These are phyloP conservation scores for Ctena decussata DNA, from an alignment of 2,888 invertebrate genomes.

Conservation along the genomic window DNA sequence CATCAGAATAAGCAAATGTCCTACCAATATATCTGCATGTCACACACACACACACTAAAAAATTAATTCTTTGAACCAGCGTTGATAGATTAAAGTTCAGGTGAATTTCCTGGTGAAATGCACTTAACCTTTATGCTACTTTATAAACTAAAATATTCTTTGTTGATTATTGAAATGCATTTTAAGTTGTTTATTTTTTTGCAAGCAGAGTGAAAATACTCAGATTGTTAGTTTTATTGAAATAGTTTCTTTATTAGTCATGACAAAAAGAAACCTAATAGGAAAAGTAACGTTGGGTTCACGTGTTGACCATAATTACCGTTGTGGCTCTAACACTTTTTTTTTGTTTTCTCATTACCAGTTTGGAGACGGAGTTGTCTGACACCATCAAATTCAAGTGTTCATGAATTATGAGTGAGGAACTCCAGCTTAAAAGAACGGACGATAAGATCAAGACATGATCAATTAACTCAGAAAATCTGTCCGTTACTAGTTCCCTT, in stretches of 20 bases:
- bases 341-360: neutral
- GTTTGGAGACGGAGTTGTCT: neutral
- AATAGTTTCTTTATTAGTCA: neutral
- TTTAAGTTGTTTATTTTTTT: too few relatives aligned
- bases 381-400: neutral
- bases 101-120: too few relatives aligned
- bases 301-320: neutral
- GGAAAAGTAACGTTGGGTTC: neutral
- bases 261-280: neutral
- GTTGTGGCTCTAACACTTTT: neutral
- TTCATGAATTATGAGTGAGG: neutral
- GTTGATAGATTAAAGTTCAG: too few relatives aligned
- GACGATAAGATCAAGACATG: conserved; percentile 48
- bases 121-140: too few relatives aligned
- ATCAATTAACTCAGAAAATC: conserved; percentile 70
- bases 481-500: conserved; percentile 41
- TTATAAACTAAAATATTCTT: too few relatives aligned
- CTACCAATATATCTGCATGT: too few relatives aligned
- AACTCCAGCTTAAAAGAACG: neutral
- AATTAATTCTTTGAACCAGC: too few relatives aligned
- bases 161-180: too few relatives aligned
- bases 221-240: neutral
- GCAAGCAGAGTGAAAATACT: too few relatives aligned
- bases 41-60: too few relatives aligned
- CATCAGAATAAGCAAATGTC: too few relatives aligned